Evolutionary conservation across 2,888 invertebrate species (phyloP), one percentile per base, ranked within the genome.

Genomic region (Eupsilia transversa): DNA sequence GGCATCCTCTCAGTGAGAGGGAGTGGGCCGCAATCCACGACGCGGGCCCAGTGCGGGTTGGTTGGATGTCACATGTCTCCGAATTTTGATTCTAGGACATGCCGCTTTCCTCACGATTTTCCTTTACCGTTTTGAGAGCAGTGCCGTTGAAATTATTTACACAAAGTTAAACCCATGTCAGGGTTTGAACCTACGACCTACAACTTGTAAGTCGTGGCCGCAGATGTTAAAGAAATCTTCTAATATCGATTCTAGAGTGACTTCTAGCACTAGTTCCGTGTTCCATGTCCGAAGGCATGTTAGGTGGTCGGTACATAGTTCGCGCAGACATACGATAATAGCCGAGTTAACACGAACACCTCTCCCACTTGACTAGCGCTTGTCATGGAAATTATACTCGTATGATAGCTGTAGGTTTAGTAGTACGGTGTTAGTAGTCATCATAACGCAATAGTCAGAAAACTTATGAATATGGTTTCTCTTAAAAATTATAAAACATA

Each of bases 321-420:
- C 59, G 43, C 41, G 66, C 49, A 74, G 69, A 70, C 69, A 60
- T 61, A 49, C 57, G 6, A 41, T 73, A 72, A 79, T 74, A 41
- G 69, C 33, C n/a, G 35, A 77, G 74, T 74, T 79, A 80, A 59
- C 80, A 41, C 66, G 74, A 61, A 71, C 63, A 74, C 72, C 74
- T 79, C 81, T 14, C 43, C n/a, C 74, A 76, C 41, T 81, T 67
- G 82, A 77, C 57, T 63, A 66, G 63, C 57, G 38, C 71, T 79
- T 77, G 76, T 77, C 64, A 70, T 69, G 64, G 38, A 68, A 70
- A 76, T 73, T 43, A 35, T 54, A 38, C 20, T 61, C 30, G n/a
- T n/a, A 46, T 60, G 52, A 35, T 46, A 65, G 38, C 30, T 69
- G 1, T 38, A 65, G 20, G 38, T 12, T 52, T 30, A 14, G 10